Percentiles rank a stretch among this genome's conserved stretches.
phyloP scores from a whole-genome alignment of 1,140 invertebrate species.

The Temnothorax nylanderi region DNA sequence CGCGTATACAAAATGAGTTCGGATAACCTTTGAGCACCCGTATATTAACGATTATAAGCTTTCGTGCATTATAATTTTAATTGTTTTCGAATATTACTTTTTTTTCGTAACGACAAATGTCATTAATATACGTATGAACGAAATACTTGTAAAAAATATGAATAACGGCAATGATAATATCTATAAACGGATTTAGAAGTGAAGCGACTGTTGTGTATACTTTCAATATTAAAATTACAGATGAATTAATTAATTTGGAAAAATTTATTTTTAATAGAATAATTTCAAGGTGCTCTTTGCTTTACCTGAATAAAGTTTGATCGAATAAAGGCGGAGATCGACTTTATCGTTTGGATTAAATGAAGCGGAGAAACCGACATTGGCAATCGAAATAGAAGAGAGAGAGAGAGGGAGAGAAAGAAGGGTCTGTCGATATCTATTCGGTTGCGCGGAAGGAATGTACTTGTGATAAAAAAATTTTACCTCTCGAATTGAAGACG shows the following conservation, averaged over 20 bases:
- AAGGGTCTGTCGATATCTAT: neutral
- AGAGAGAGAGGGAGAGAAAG: neutral
- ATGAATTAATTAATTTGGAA: neutral
- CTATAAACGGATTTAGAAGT: neutral
- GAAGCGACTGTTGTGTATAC: neutral
- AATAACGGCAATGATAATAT: neutral
- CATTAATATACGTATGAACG: neutral
- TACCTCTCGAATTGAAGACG: conserved; percentile 1
- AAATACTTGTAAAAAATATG: conserved; percentile 1
- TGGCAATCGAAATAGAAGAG: neutral
- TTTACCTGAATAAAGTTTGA: neutral
- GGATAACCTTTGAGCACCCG: conserved; percentile 45
- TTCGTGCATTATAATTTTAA: conserved; percentile 27
- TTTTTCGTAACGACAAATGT: neutral
- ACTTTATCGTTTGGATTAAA: conserved; percentile 32
- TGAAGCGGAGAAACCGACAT: conserved; percentile 3
- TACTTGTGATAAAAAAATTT: neutral
- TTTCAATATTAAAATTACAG: neutral
- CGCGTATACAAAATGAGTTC: conserved; percentile 34
- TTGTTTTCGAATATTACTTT: neutral
- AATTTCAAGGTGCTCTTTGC: neutral
- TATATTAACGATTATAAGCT: conserved; percentile 26
- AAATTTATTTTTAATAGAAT: neutral
- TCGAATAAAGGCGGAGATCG: neutral
- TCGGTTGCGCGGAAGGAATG: neutral